Conservation (phyloP, 1,140 invertebrate species). For the Episyrphus balteatus region DNA sequence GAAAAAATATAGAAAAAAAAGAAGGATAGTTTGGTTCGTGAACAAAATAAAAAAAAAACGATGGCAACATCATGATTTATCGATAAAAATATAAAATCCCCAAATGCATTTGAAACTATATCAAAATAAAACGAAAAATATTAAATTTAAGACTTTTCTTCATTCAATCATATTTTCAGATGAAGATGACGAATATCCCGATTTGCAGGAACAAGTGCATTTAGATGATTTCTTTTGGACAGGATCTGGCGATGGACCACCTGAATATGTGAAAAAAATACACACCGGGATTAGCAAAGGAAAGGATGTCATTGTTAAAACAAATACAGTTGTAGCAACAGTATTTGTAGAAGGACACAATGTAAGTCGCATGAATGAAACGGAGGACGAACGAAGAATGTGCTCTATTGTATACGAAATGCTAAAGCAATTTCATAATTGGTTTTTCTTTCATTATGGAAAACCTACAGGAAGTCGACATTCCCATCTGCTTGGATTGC, state of each 20-base stretch:
- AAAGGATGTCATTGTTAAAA: slow-evolving; percentile 34
- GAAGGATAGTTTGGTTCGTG: no score
- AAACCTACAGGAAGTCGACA: slow-evolving; percentile 26
- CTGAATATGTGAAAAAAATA: slow-evolving; percentile 33
- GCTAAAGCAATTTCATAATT: background rate
- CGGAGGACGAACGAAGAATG: background rate
- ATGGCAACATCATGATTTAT: no score
- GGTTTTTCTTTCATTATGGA: background rate
- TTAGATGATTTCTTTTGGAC: slow-evolving; percentile 80
- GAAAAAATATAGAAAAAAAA: no score
- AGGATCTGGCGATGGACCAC: slow-evolving; percentile 62
- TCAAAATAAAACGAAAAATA: no score
- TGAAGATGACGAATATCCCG: slow-evolving; percentile 33
- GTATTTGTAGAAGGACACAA: slow-evolving; percentile 43
- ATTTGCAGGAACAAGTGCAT: slow-evolving; percentile 46
- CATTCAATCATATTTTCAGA: slow-evolving; percentile 17
- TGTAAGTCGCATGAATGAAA: slow-evolving; percentile 14
- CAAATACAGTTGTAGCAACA: slow-evolving; percentile 47
- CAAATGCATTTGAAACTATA: no score
- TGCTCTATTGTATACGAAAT: background rate
- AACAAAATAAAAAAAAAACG: no score
- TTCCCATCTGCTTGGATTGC: slow-evolving; percentile 33
- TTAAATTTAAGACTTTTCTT: background rate
- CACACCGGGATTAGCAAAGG: slow-evolving; percentile 32
- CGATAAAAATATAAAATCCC: no score